A percentile compares a stretch with the other conserved stretches of the same genome.
Conservation (phyloP, 2,888 invertebrate species). For the Craniophora ligustri region DNA sequence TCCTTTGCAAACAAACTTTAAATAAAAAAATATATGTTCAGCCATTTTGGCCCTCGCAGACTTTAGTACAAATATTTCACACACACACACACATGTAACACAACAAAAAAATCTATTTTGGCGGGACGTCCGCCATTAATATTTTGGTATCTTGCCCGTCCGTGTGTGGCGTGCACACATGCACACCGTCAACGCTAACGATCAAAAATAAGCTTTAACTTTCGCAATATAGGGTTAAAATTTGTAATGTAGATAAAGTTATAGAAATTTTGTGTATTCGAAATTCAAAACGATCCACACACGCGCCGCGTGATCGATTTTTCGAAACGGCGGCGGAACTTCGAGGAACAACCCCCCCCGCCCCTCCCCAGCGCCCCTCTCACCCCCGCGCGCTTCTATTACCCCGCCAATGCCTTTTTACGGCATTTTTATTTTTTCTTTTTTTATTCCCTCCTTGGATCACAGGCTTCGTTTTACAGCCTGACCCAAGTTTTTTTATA, state of each 20-base stretch:
- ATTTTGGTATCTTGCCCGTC: conserved; percentile 69
- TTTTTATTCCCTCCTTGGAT: conserved; percentile 69
- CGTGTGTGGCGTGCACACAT: conserved; percentile 60
- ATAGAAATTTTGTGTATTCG: conserved; percentile 68
- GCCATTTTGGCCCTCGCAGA: conserved; percentile 18
- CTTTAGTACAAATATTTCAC: conserved; percentile 43
- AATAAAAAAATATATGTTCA: conserved; percentile 33
- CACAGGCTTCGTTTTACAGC: conserved; percentile 68
- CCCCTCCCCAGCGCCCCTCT: conserved; percentile 48
- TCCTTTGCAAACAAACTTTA: conserved; percentile 23
- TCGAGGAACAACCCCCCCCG: conserved; percentile 57
- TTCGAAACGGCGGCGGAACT: conserved; percentile 71
- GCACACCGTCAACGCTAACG: conserved; percentile 11
- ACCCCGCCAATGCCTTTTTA: conserved; percentile 72
- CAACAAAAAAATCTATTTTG: conserved; percentile 75
- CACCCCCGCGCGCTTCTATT: conserved; percentile 63
- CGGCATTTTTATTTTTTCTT: conserved; percentile 73
- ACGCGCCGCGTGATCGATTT: conserved; percentile 84
- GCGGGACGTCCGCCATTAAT: conserved; percentile 69
- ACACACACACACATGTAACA: too few species aligned
- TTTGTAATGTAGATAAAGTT: conserved; percentile 41
- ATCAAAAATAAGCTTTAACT: conserved; percentile 42
- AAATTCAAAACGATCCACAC: conserved; percentile 82
- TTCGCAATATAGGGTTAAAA: conserved; percentile 13
- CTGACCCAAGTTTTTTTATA: conserved; percentile 57